Base-by-base conservation (phyloP, 2,888 invertebrate genomes). In the Ametastegia equiseti region DNA sequence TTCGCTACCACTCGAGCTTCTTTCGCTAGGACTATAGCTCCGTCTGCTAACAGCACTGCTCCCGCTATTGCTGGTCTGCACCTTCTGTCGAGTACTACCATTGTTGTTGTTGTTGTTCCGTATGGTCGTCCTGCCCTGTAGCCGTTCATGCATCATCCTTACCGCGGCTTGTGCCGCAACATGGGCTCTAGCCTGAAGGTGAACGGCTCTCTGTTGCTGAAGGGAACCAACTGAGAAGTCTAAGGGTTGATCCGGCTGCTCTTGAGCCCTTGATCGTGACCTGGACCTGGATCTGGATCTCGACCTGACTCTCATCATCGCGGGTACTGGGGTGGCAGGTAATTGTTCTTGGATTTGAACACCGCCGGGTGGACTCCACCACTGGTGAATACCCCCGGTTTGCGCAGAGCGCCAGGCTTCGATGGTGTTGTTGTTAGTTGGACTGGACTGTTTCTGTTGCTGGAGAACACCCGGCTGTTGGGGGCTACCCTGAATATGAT, bases 191-290 rank as follows among this genome's bases (percentile, higher is more conserved):
- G 78, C 78, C 42, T 63, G 78, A 6, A 78, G 60, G 39, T 78
- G 57, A 9, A 78, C 78, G 42, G 78, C 78, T 63, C 88, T 88
- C 60, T 89, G 91, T 81, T 92, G 92, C 77, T 91, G 91, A 84
- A 94, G 92, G 83, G 94, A 93, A 83, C 94, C 94, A 93, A 95
- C 95, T 91, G 95, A 95, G 92, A 95, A 96, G 93, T 96, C 96
- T 88, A 95, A 93, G 86, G 95, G 95, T 92, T 95, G 95, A 91
- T 94, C 94, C 81, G 90, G 91, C 81, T 89, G 93, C 93, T 85
- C 85, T 87, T 85, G 91, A n/a, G 86, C 84, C 7, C 78, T 7
- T 0, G 78, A 78, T 13, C 78, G 57, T 4, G 78, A 78, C 27
- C 78, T 42, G 27, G 78, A 78, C 36, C 75, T n/a, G 9, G 75